Base-by-base conservation (phyloP, 2,113 vertebrate species). In the Polyodon spathula region DNA sequence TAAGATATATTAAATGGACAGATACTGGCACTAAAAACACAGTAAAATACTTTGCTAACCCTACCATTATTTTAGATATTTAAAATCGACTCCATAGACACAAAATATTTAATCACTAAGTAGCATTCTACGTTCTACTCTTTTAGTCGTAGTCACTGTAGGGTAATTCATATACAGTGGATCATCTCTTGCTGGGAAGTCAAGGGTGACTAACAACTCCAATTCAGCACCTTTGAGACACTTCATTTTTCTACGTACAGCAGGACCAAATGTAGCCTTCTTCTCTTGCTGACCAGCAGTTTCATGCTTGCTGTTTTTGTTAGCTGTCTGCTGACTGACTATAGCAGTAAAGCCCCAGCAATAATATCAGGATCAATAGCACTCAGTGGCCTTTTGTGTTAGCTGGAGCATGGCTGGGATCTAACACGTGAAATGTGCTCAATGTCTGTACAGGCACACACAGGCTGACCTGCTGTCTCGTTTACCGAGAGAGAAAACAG, bases 341-440 rank as follows among this genome's bases (percentile, higher is more conserved):
- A 67, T 72, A 75, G 73, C 62, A 71, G 75, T 81, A 84, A 82
- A 83, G 85, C 81, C 79, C 71, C 77, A 68, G 72, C 69, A 82
- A 77, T 83, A 89, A 87, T 78, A 80, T 72, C 69, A 74, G 76
- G 79, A 90, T 93, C 88, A 84, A 90, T 92, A 87, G 60, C 74
- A 68, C 66, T 80, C 80, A 76, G 76, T 67, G 66, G 72, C 78
- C 82, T 84, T 91, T 87, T 86, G 85, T 87, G 83, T 86, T 78
- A 75, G 81, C 78, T 88, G 76, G 81, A 85, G 76, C 72, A 57
- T 78, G 90, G 80, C 88, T 90, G 87, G 78, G 84, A 92, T 91
- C 86, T 91, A 89, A 90, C 90, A 90, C 71, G 68, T 76, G 63
- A 80, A 83, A 89, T 90, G 81, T 82, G 76, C 78, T 78, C 75